phyloP scores from a whole-genome alignment of 1,140 invertebrate genomes.

The Ruditapes philippinarum region DNA sequence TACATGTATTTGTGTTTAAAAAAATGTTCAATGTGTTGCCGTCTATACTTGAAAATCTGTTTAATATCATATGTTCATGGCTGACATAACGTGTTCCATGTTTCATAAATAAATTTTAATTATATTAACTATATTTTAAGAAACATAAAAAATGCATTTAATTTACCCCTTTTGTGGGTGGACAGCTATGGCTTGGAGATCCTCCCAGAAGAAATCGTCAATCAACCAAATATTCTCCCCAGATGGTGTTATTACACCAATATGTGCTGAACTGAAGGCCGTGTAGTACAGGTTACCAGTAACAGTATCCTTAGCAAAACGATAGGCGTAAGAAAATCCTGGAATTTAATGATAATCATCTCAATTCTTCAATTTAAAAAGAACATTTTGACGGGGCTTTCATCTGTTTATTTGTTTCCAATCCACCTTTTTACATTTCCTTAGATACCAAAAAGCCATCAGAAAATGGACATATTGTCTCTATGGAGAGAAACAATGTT shows the following conservation, averaged over 20 bases:
- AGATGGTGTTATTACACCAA: not conserved
- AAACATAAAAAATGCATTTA: too few species aligned
- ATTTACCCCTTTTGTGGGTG: conserved; percentile 27
- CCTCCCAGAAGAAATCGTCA: conserved; percentile 6
- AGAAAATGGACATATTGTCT: too few species aligned
- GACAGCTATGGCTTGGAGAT: not conserved
- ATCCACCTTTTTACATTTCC: too few species aligned
- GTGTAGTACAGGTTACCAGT: conserved; percentile 13
- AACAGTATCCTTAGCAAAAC: not conserved
- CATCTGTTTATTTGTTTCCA: not conserved
- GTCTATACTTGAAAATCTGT: too few species aligned
- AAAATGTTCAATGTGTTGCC: too few species aligned
- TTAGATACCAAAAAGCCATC: too few species aligned
- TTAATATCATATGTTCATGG: too few species aligned
- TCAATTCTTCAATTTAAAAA: not conserved
- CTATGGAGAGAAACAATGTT: too few species aligned
- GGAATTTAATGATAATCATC: not conserved
- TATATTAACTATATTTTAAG: too few species aligned
- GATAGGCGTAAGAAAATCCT: not conserved
- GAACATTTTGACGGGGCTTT: not conserved
- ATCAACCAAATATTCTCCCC: not conserved
- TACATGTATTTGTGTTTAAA: too few species aligned
- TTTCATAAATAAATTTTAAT: too few species aligned
- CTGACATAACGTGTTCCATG: too few species aligned
- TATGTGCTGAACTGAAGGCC: not conserved